Evolutionary conservation across 2,888 invertebrate species (phyloP).

Genomic region (Oxytorus armatus): DNA sequence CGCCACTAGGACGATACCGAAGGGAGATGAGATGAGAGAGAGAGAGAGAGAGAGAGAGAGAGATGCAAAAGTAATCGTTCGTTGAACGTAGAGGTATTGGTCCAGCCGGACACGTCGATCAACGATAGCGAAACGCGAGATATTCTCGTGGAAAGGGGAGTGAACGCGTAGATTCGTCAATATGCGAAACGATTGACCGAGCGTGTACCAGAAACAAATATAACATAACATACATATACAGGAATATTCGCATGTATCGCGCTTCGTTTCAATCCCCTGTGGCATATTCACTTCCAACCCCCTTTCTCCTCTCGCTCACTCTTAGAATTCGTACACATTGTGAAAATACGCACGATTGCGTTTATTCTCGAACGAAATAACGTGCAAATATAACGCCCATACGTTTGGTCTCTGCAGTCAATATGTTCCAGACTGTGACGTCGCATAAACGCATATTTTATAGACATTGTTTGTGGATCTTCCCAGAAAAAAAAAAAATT

Average conservation of each 20-base stretch:
- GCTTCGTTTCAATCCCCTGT: constrained; percentile 1
- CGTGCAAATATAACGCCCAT: no score
- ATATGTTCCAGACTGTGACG: no score
- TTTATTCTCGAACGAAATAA: no score
- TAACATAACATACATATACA: constrained; percentile 1
- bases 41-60: not conserved
- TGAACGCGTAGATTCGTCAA: constrained; percentile 21
- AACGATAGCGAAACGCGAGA: constrained; percentile 18
- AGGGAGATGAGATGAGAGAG: constrained; percentile 4
- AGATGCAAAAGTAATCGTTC: constrained; percentile 5
- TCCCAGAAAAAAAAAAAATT: no score
- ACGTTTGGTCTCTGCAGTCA: no score
- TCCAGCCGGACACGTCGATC: constrained; percentile 41
- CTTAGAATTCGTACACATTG: no score
- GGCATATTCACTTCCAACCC: not conserved
- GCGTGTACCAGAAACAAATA: constrained; percentile 31
- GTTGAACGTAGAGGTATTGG: constrained; percentile 8
- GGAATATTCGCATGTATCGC: not conserved
- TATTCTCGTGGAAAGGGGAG: not conserved
- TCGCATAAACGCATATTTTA: no score
- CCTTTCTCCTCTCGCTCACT: not conserved
- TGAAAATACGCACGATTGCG: no score
- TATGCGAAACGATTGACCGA: constrained; percentile 41
- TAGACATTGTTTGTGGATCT: no score
- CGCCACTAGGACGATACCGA: constrained; percentile 12